Conservation (phyloP, 2,113 vertebrate genomes). For the Anhinga anhinga region DNA sequence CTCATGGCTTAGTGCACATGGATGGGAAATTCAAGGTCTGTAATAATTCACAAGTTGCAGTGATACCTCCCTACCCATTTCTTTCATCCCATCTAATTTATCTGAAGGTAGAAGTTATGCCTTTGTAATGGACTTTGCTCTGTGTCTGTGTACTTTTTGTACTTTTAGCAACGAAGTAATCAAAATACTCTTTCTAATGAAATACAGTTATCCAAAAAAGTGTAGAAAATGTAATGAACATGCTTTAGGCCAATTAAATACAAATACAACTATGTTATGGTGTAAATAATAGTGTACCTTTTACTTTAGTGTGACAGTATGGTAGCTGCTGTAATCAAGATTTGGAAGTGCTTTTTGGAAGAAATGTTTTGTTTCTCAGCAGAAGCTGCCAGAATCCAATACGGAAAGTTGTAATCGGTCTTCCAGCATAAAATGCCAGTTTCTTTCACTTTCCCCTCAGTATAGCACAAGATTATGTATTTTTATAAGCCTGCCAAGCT, state of each 20-base stretch:
- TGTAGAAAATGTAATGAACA: background rate
- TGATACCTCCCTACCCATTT: background rate
- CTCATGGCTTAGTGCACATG: background rate
- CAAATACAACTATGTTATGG: background rate
- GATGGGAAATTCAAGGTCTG: background rate
- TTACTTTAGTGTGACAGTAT: background rate
- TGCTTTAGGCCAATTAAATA: background rate
- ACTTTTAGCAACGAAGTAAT: background rate
- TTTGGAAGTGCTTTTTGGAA: background rate
- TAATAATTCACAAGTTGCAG: background rate
- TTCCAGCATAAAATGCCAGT: background rate
- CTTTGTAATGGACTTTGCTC: background rate
- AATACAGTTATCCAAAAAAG: background rate
- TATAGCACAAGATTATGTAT: background rate
- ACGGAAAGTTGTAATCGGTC: background rate
- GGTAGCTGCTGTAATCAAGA: background rate
- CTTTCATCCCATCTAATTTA: background rate
- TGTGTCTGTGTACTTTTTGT: background rate
- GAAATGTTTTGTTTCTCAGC: background rate
- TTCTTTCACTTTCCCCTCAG: background rate
- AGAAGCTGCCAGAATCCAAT: background rate
- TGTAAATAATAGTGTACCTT: background rate
- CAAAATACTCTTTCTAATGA: background rate
- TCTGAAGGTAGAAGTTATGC: background rate
- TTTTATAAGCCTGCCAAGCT: background rate